phyloP scores from a whole-genome alignment of 2,797 vertebrate genomes.

The Perodicticus potto region DNA sequence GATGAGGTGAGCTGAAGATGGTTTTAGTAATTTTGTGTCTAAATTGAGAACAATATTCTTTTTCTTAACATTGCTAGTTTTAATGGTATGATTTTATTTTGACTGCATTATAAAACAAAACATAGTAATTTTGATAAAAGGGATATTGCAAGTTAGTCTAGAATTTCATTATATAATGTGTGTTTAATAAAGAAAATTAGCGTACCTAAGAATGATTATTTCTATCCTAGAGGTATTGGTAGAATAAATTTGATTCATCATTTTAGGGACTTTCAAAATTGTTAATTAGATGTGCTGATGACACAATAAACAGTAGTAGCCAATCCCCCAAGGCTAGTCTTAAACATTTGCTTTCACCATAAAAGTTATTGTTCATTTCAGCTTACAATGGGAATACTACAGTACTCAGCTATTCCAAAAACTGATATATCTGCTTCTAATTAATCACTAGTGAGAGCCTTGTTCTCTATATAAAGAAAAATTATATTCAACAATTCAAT shows the following conservation, averaged over 20 bases:
- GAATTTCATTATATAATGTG: not conserved
- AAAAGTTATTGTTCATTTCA: conserved; percentile 44
- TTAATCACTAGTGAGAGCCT: conserved; percentile 6
- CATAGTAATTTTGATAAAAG: not conserved
- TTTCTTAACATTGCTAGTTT: not conserved
- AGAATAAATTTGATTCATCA: conserved; percentile 30
- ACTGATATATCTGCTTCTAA: conserved; percentile 43
- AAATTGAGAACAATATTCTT: not conserved
- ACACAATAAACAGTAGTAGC: not conserved
- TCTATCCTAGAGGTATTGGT: not conserved
- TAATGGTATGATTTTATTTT: conserved; percentile 38
- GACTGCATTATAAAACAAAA: conserved; percentile 5
- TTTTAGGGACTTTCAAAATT: conserved; percentile 21
- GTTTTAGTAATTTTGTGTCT: not conserved
- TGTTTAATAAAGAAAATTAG: conserved; percentile 22
- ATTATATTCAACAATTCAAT: conserved; percentile 33
- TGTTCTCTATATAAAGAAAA: conserved; percentile 42
- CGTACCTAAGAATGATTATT: not conserved
- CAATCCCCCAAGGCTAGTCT: not conserved
- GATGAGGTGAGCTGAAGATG: not conserved
- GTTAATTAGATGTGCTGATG: conserved; percentile 33
- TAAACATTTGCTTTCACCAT: conserved; percentile 58
- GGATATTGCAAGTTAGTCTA: not conserved
- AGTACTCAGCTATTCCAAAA: conserved; percentile 27
- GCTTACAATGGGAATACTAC: conserved; percentile 61